Percentiles rank a stretch among this genome's conserved stretches.
Evolutionary conservation across 2,113 vertebrate genomes (phyloP).

Genomic region (Chionodraco myersi): DNA sequence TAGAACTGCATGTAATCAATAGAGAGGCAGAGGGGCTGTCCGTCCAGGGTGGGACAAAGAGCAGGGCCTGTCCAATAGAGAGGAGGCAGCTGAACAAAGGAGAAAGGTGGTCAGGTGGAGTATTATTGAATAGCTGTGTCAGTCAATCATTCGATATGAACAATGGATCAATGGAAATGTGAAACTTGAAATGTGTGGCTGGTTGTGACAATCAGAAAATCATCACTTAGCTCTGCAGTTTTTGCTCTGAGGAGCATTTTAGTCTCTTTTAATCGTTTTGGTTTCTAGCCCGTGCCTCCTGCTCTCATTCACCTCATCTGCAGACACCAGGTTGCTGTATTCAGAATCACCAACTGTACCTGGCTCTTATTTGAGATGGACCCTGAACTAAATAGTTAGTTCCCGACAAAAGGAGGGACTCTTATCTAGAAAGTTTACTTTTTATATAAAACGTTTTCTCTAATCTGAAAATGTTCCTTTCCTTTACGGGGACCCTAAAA

Average conservation of each 20-base stretch:
- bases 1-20: constrained; percentile 31
- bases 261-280: background rate
- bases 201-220: background rate
- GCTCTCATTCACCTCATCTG: background rate
- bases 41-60: background rate
- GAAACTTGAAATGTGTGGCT: background rate
- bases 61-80: background rate
- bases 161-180: background rate
- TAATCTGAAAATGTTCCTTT: too few species aligned
- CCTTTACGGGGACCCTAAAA: too few species aligned
- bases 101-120: background rate
- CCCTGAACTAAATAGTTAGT: too few species aligned
- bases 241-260: background rate
- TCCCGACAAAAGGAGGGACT: too few species aligned
- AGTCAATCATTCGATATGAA: constrained; percentile 12
- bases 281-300: background rate
- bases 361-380: too few species aligned
- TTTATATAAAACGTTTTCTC: too few species aligned
- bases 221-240: background rate
- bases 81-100: background rate
- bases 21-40: constrained; percentile 14
- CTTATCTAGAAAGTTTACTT: too few species aligned
- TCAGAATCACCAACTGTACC: background rate
- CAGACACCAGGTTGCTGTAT: background rate
- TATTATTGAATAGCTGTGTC: background rate